These are phyloP conservation scores for Baryphthengus martii DNA, from an alignment of 2,113 vertebrate species.

Conservation along the genomic window DNA sequence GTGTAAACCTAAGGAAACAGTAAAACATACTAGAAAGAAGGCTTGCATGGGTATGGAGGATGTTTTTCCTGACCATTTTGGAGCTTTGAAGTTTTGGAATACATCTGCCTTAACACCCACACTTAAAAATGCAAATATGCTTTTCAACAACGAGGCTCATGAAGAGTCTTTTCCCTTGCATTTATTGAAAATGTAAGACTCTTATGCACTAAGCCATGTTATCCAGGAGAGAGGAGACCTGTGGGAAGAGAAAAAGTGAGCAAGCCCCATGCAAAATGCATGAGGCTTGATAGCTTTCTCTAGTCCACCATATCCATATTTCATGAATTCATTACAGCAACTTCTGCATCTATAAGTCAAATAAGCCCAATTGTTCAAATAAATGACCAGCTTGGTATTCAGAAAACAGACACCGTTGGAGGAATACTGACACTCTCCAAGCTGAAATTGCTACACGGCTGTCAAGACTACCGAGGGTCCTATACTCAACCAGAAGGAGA, in stretches of 20 bases:
- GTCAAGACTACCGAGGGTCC: neutral
- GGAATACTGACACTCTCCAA: neutral
- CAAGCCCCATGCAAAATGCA: neutral
- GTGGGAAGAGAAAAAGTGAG: neutral
- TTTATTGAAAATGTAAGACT: neutral
- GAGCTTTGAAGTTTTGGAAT: neutral
- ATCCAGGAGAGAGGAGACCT: neutral
- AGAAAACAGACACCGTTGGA: neutral
- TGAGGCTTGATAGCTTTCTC: constrained; percentile 38
- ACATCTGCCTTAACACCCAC: neutral
- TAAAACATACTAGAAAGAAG: too few relatives aligned
- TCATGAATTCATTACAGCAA: constrained; percentile 37
- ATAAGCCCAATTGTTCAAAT: neutral
- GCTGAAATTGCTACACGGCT: neutral
- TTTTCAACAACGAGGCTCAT: neutral
- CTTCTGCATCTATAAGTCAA: neutral
- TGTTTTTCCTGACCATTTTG: neutral
- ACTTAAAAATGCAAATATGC: neutral
- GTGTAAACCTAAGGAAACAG: neutral
- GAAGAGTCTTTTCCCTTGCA: neutral
- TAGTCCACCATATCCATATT: constrained; percentile 25
- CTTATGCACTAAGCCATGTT: neutral
- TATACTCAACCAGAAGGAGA: neutral
- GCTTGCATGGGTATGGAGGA: too few relatives aligned
- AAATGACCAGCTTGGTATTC: neutral